Conservation (phyloP, 1,140 invertebrate species). For the Atta texana region DNA sequence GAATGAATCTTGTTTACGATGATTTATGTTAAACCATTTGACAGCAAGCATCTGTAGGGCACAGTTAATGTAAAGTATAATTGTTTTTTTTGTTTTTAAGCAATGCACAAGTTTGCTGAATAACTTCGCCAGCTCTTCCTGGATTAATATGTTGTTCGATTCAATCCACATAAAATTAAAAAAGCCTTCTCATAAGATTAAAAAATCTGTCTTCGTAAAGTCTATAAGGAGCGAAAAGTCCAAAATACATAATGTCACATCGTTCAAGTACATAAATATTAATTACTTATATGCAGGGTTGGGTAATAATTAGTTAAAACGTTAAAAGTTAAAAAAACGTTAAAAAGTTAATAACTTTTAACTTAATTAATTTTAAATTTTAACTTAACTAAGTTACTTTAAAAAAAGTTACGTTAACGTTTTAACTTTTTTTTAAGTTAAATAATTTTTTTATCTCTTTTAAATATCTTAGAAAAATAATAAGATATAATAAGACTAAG, state of each 20-base stretch:
- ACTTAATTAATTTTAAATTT: too few species aligned
- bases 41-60: slow-evolving; percentile 92
- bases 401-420: too few species aligned
- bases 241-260: slow-evolving; percentile 27
- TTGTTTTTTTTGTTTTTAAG: slow-evolving; percentile 88
- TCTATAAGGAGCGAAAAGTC: slow-evolving; percentile 81
- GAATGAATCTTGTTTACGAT: slow-evolving; percentile 95
- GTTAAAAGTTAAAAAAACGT: too few species aligned
- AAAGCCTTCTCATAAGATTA: slow-evolving; percentile 96
- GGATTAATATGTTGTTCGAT: slow-evolving; percentile 94
- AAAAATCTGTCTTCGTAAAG: slow-evolving; percentile 93
- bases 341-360: too few species aligned
- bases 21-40: slow-evolving; percentile 96
- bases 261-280: background rate
- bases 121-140: slow-evolving; percentile 94
- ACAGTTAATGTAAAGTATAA: slow-evolving; percentile 91
- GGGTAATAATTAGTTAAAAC: too few species aligned
- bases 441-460: too few species aligned
- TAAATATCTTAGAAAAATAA: too few species aligned
- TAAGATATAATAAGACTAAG: too few species aligned
- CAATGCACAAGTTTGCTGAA: slow-evolving; percentile 92
- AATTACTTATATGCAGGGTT: too few species aligned
- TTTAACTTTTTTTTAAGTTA: too few species aligned
- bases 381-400: too few species aligned
- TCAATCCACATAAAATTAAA: slow-evolving; percentile 98